phyloP scores from a whole-genome alignment of 2,113 vertebrate genomes.

The Deroptyus accipitrinus region DNA sequence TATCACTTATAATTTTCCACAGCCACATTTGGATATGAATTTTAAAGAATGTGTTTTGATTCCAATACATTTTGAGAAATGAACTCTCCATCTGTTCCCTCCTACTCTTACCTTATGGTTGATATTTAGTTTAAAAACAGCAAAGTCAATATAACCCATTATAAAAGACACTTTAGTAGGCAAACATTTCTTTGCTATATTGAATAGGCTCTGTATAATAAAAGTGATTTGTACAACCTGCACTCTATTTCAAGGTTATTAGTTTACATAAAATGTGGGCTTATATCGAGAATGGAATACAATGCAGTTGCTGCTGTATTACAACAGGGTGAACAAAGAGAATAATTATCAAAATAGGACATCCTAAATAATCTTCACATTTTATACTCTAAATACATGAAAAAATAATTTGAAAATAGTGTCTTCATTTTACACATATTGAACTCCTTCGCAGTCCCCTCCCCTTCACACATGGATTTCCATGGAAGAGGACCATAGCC shows the following conservation, averaged over 20 bases:
- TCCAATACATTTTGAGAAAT: conserved; percentile 49
- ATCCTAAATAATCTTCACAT: not conserved
- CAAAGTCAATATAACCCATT: conserved; percentile 50
- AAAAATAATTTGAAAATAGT: conserved; percentile 15
- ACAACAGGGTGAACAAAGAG: not conserved
- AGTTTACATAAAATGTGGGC: not conserved
- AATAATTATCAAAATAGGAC: conserved; percentile 12
- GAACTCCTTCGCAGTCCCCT: not conserved
- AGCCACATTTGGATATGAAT: conserved; percentile 49
- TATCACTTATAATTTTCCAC: conserved; percentile 59
- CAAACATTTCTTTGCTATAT: conserved; percentile 25
- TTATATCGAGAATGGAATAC: not conserved
- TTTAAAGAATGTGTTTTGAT: conserved; percentile 50
- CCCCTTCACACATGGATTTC: not conserved
- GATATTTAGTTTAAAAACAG: conserved; percentile 54
- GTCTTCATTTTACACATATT: not conserved
- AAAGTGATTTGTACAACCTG: conserved; percentile 18
- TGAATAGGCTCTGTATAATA: conserved; percentile 18
- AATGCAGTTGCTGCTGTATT: not conserved
- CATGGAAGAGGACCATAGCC: not conserved
- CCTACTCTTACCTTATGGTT: conserved; percentile 65
- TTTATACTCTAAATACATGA: not conserved
- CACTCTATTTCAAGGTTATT: not conserved
- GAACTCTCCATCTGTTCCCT: conserved; percentile 57
- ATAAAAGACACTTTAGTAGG: conserved; percentile 36